Base-by-base conservation (phyloP, 2,797 vertebrate species). In the Limosa lapponica region DNA sequence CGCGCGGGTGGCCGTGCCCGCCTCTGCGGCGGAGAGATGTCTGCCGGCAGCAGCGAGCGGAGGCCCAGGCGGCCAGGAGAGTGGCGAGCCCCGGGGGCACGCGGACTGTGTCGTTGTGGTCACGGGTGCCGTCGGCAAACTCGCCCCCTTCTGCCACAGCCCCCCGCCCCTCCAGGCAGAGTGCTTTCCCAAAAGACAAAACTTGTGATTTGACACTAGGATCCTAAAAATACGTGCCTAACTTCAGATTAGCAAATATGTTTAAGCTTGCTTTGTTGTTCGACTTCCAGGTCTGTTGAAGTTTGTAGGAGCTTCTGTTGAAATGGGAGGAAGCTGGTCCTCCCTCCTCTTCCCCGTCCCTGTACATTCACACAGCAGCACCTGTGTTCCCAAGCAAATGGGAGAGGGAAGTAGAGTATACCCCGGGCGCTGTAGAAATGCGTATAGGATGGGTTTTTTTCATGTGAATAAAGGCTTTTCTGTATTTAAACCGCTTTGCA, bases 81-180 rank as follows among this genome's bases (percentile, higher is more conserved):
- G 13, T 1, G 65, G 11, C 17, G 32, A 75, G 39, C 15, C 41
- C 10, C 0, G 5, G 49, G 17, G n/a, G 36, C n/a, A 0, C 2
- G 44, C 34, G 3, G 34, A 17, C 46, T 30, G 0, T 2, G 66
- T 19, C 25, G 10, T 28, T 27, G 55, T 41, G n/a, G n/a, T 73
- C 22, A 2, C 77, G 17, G 46, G 22, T 37, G 71, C 66, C 0
- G 0, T 52, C 54, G 46, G 59, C 80, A 34, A 30, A 49, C 37
- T 88, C 67, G 1, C 13, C 8, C 32, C 14, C 27, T 57, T 44
- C 37, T 30, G n/a, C 28, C 39, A 0, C 36, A 24, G 2, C 8
- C 14, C 6, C 37, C 36, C 8, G 3, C 0, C 16, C 4, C 4
- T 28, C 6, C 30, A 2, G 2, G 30, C 10, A 16, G 25, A 41